A percentile compares a stretch with the other conserved stretches of the same genome.
These are phyloP conservation scores for Trilocha varians DNA, from an alignment of 2,888 invertebrate species.

Conservation along the genomic window DNA sequence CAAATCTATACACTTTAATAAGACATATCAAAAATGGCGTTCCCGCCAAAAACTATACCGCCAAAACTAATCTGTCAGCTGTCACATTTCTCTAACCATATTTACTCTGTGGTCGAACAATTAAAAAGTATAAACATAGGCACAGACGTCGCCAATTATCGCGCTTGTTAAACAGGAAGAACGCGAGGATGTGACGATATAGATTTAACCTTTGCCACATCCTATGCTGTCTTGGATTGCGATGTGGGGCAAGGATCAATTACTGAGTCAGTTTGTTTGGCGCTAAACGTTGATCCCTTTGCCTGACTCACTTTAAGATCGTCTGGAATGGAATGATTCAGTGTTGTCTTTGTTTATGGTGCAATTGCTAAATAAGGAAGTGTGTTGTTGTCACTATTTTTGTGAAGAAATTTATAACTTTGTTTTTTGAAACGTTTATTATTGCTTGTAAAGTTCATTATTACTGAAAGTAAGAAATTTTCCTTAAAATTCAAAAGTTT, in stretches of 20 bases:
- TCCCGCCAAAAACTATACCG: too few species aligned
- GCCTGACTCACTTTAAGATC: slow-evolving; percentile 2
- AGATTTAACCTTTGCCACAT: slow-evolving; percentile 68
- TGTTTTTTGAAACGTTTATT: not conserved
- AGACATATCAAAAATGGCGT: too few species aligned
- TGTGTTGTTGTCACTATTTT: not conserved
- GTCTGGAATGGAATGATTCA: not conserved
- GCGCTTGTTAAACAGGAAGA: slow-evolving; percentile 55
- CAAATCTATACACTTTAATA: too few species aligned
- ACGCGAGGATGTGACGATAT: slow-evolving; percentile 64
- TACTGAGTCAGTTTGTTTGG: slow-evolving; percentile 32
- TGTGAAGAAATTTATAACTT: not conserved
- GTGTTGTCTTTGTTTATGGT: not conserved
- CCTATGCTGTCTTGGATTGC: slow-evolving; percentile 58
- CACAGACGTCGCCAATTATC: slow-evolving; percentile 47
- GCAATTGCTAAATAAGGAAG: not conserved
- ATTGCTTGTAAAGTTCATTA: too few species aligned
- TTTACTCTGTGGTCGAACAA: slow-evolving; percentile 5
- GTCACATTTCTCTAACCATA: too few species aligned
- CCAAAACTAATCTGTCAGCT: too few species aligned
- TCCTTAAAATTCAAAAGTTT: too few species aligned
- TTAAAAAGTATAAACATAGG: slow-evolving; percentile 21
- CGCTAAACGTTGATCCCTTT: not conserved
- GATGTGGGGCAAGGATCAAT: slow-evolving; percentile 37
- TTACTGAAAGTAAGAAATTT: too few species aligned